Evolutionary conservation across 2,113 vertebrate species (phyloP), one percentile per base, ranked within the genome.

Genomic region (Pardalotus punctatus): DNA sequence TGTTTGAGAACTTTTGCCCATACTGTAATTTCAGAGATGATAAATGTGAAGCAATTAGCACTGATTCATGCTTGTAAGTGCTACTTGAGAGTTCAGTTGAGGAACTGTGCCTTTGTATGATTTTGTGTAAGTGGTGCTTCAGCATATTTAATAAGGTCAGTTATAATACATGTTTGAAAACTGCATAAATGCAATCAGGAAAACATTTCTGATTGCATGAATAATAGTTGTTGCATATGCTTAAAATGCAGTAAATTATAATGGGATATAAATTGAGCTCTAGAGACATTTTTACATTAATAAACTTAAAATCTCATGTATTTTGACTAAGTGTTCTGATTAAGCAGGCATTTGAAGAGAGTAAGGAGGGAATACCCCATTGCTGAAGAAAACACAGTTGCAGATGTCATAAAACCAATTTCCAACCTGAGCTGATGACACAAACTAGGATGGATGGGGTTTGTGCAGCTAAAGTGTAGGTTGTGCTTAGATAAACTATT

Each of bases 131-230:
- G 90, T 97, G 94, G 95, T 97, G 71, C 94, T 93, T 89, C 93
- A 94, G 94, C 83, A 95, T 95, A 96, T 96, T 96, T 98, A 97
- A 98, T 97, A 98, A 97, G 97, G 97, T 97, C 97, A 98, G 91
- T 79, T 62, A 60, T 95, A 97, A 96, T 96, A 56, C 86, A 64
- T 98, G 97, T 98, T 98, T 98, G 97, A 97, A 98, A 98, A 97
- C 97, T 97, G 87, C 91, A 33, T 97, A 96, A 97, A 96, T 96
- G 96, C 90, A 97, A 95, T 96, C 92, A 96, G 92, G 95, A 96
- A 98, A 98, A 98, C 96, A 98, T 96, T 97, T 96, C 97, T 97
- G 97, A 98, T 98, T 98, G 96, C 97, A 94, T 97, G 97, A 98
- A 97, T 96, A 98, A 97, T 95, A 97, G 97, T 96, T 97, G 91